Conservation (phyloP, 2,888 invertebrate species). For the Chalcis sispes region DNA sequence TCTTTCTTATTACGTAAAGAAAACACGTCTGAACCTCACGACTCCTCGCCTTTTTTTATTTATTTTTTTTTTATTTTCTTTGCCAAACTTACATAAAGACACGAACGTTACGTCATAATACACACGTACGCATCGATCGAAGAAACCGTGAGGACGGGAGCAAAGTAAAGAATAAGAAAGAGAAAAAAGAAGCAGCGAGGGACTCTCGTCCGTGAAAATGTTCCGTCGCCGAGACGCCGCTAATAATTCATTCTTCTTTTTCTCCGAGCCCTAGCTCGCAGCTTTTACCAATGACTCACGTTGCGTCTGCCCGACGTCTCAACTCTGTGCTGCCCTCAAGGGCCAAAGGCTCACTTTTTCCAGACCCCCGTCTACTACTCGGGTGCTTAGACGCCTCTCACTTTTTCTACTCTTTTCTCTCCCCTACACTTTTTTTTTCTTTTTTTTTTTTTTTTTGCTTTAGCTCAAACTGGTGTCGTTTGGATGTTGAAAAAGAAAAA, state of each 20-base stretch:
- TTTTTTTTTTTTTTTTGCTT: neutral
- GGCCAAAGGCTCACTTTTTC: conserved; percentile 11
- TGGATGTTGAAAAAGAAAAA: neutral
- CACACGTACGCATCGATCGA: conserved; percentile 7
- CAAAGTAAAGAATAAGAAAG: neutral
- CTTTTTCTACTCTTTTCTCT: no score
- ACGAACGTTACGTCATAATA: neutral
- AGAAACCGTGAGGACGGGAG: no score
- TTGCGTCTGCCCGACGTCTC: neutral
- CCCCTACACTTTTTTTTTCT: neutral
- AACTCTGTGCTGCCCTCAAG: neutral
- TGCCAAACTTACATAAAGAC: neutral
- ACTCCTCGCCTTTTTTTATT: no score
- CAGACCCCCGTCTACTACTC: no score
- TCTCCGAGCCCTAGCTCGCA: neutral
- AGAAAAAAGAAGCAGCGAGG: neutral
- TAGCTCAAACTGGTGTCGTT: neutral
- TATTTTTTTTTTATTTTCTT: no score
- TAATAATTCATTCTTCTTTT: conserved; percentile 46
- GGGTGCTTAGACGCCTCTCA: no score
- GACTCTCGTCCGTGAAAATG: conserved; percentile 5
- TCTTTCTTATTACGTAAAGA: no score
- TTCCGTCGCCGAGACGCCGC: conserved; percentile 26
- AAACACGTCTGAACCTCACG: no score
- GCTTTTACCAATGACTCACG: conserved; percentile 33